Percentiles rank a stretch among this genome's conserved stretches.
Conservation (phyloP, 2,113 vertebrate species). For the Eurystomus gularis region DNA sequence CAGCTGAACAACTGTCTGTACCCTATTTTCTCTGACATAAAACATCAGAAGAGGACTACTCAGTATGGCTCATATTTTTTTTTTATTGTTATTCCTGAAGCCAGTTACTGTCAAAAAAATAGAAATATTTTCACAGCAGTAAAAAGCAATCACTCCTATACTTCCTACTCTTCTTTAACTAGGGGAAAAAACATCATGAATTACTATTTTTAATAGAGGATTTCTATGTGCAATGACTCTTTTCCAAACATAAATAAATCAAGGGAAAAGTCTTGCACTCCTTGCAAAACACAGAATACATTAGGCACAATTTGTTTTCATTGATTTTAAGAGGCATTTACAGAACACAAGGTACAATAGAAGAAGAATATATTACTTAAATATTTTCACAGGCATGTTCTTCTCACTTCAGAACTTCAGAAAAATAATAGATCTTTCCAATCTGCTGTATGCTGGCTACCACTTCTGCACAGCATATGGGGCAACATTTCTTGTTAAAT, state of each 20-base stretch:
- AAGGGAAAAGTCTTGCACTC: not conserved
- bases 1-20: not conserved
- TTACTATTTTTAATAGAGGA: not conserved
- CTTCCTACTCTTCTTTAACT: not conserved
- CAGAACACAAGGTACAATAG: not conserved
- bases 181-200: not conserved
- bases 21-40: not conserved
- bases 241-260: not conserved
- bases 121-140: not conserved
- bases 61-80: not conserved
- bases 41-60: not conserved
- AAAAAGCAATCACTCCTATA: not conserved
- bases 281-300: not conserved
- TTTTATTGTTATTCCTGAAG: not conserved
- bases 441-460: not conserved
- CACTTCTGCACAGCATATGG: not conserved
- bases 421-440: not conserved
- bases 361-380: conserved; percentile 14
- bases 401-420: not conserved
- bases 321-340: conserved; percentile 20
- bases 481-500: not conserved
- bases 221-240: not conserved
- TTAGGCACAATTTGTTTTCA: not conserved
- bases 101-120: not conserved
- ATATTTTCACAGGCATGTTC: not conserved